Percentiles rank a stretch among this genome's conserved stretches.
Conservation (phyloP, 2,113 vertebrate genomes). For the Bos indicus region DNA sequence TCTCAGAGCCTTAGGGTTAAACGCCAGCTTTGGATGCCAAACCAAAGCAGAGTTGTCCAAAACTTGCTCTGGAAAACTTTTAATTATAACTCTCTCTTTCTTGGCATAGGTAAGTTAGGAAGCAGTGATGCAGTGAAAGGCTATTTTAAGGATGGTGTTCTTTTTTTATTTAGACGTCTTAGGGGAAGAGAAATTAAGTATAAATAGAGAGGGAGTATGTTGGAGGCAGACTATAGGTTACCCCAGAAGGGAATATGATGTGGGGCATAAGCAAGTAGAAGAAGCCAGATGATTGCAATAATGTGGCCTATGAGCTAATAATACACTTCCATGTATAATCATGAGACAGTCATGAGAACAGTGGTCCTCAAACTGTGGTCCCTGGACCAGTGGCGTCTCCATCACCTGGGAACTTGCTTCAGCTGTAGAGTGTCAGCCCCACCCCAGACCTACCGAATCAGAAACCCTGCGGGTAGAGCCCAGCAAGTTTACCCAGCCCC, state of each 20-base stretch:
- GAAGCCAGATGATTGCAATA: too few species aligned
- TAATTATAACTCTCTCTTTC: not conserved
- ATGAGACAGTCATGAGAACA: not conserved
- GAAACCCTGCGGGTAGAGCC: not conserved
- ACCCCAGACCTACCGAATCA: not conserved
- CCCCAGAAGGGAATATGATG: not conserved
- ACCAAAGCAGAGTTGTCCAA: not conserved
- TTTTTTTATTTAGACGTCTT: not conserved
- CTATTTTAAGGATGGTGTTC: not conserved
- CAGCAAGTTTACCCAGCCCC: not conserved
- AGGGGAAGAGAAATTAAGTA: not conserved
- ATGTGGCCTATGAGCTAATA: not conserved
- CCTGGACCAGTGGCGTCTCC: not conserved
- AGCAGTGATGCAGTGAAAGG: not conserved
- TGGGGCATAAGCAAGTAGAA: not conserved
- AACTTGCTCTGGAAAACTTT: not conserved
- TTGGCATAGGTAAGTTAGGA: not conserved
- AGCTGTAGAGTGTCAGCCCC: not conserved
- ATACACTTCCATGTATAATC: not conserved
- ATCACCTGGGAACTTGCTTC: too few species aligned
- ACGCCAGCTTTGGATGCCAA: not conserved
- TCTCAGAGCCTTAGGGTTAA: not conserved
- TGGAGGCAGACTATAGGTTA: not conserved
- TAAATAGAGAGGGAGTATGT: not conserved
- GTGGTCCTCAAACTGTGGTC: not conserved